These are phyloP conservation scores for Keiferia lycopersicella DNA, from an alignment of 2,888 invertebrate species.

Conservation along the genomic window DNA sequence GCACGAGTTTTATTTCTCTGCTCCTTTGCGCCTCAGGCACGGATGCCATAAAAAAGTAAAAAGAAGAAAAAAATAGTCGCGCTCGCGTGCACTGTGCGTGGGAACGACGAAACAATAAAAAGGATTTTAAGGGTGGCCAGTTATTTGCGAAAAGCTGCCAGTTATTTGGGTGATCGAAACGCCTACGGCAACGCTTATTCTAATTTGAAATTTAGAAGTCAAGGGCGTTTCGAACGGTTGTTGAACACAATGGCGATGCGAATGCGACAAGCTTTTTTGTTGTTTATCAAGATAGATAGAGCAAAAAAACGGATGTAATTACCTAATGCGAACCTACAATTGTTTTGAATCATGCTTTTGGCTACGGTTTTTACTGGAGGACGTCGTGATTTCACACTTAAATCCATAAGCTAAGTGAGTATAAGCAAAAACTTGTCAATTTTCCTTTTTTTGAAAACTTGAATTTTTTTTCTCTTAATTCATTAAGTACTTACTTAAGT, in stretches of 20 bases:
- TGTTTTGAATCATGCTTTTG: constrained; percentile 40
- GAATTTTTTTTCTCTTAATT: not conserved
- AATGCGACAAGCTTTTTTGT: constrained; percentile 53
- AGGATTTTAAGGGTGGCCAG: constrained; percentile 61
- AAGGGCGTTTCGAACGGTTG: constrained; percentile 37
- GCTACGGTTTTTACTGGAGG: constrained; percentile 44
- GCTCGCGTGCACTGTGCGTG: constrained; percentile 70
- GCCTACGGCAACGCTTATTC: constrained; percentile 39
- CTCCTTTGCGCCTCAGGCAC: constrained; percentile 68
- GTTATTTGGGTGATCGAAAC: constrained; percentile 46
- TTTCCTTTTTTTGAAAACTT: no score
- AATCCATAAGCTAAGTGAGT: constrained; percentile 14
- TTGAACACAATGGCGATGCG: constrained; percentile 52
- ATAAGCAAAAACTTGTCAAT: not conserved
- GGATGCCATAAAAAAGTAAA: constrained; percentile 59
- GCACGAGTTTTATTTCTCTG: constrained; percentile 54
- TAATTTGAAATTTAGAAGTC: constrained; percentile 34
- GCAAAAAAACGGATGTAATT: constrained; percentile 65
- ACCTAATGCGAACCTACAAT: constrained; percentile 43
- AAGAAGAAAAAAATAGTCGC: constrained; percentile 53
- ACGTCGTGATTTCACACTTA: constrained; percentile 43
- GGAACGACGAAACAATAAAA: constrained; percentile 67
- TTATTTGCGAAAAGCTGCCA: constrained; percentile 54
- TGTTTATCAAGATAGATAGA: constrained; percentile 33
- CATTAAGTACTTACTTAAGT: no score